A percentile compares a stretch with the other conserved stretches of the same genome.
phyloP scores from a whole-genome alignment of 2,797 vertebrate genomes.

The Semaprochilodus insignis region DNA sequence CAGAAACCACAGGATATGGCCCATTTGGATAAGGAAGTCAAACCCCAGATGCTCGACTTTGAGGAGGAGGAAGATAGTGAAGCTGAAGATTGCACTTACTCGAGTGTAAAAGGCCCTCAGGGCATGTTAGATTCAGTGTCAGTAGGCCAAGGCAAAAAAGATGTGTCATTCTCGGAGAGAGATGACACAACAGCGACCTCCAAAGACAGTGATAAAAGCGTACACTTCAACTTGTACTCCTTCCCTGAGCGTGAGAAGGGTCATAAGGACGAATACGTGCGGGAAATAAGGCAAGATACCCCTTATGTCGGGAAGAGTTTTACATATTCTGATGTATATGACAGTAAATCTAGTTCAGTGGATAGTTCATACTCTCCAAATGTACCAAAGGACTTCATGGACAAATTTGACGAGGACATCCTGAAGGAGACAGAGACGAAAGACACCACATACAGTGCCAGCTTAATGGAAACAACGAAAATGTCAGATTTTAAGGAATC shows the following conservation, averaged over 20 bases:
- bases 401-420: slow-evolving; percentile 65
- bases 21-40: slow-evolving; percentile 63
- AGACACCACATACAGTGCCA: slow-evolving; percentile 67
- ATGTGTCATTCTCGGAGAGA: slow-evolving; percentile 54
- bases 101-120: slow-evolving; percentile 57
- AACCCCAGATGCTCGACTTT: slow-evolving; percentile 70
- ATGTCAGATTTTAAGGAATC: slow-evolving; percentile 48
- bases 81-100: slow-evolving; percentile 67
- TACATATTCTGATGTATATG: slow-evolving; percentile 92
- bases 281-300: slow-evolving; percentile 91
- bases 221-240: slow-evolving; percentile 74
- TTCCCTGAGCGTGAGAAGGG: slow-evolving; percentile 75
- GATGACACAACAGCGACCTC: slow-evolving; percentile 54
- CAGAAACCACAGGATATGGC: slow-evolving; percentile 63
- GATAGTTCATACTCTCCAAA: slow-evolving; percentile 69
- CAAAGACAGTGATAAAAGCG: slow-evolving; percentile 74
- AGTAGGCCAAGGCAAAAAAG: slow-evolving; percentile 53
- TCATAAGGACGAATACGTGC: slow-evolving; percentile 59
- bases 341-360: slow-evolving; percentile 80
- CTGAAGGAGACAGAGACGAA: slow-evolving; percentile 73
- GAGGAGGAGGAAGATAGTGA: slow-evolving; percentile 73
- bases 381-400: slow-evolving; percentile 67
- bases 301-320: slow-evolving; percentile 95
- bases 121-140: slow-evolving; percentile 61
- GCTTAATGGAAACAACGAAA: slow-evolving; percentile 25